A percentile compares a stretch with the other conserved stretches of the same genome.
Conservation (phyloP, 2,888 invertebrate species). For the Heliconius ismenius region DNA sequence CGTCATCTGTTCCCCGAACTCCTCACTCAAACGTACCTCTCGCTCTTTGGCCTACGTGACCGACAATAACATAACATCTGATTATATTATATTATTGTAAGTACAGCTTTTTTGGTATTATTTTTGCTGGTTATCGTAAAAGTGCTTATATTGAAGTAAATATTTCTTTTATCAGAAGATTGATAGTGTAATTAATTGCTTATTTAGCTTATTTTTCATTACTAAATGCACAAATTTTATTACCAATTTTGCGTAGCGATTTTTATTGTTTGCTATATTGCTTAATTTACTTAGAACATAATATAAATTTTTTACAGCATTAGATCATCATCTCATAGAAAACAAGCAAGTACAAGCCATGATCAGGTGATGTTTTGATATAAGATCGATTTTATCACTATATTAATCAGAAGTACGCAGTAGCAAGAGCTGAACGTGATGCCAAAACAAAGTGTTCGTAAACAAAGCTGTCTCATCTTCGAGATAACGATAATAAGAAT, state of each 20-base stretch:
- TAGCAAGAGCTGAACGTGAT: conserved; percentile 25
- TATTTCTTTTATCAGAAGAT: background rate
- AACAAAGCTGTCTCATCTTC: conserved; percentile 25
- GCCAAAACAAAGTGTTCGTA: conserved; percentile 28
- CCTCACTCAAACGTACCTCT: conserved; percentile 57
- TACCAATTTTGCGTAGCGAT: background rate
- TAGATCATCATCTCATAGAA: conserved; percentile 41
- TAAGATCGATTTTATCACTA: conserved; percentile 30
- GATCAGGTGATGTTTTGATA: conserved; percentile 42
- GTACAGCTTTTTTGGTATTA: background rate
- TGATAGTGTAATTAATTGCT: background rate
- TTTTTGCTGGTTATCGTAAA: conserved; percentile 7
- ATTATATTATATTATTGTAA: conserved; percentile 26
- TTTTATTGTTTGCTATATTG: background rate
- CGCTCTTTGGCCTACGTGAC: conserved; percentile 75
- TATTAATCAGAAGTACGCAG: conserved; percentile 36
- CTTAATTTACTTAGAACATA: background rate
- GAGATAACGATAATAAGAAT: conserved; percentile 26
- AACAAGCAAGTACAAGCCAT: conserved; percentile 12
- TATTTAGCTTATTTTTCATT: background rate
- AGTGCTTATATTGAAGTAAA: conserved; percentile 3
- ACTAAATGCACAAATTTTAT: background rate
- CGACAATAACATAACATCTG: conserved; percentile 67
- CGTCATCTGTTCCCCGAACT: conserved; percentile 49
- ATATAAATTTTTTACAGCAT: conserved; percentile 3